phyloP scores from a whole-genome alignment of 2,797 vertebrate genomes.

The Poliocrania exsul region DNA sequence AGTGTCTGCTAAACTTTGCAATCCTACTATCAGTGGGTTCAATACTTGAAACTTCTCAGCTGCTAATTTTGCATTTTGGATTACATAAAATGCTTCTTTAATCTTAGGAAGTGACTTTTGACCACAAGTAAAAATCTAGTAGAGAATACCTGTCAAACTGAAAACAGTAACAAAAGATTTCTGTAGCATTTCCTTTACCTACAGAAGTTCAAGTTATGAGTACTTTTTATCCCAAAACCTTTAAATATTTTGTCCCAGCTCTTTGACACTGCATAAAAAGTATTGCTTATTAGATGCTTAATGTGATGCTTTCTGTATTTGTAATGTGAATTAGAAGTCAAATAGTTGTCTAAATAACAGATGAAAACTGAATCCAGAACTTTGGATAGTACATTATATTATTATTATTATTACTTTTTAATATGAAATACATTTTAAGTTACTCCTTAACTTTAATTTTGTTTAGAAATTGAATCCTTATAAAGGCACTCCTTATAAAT shows the following conservation, averaged over 20 bases:
- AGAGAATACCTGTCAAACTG: not conserved
- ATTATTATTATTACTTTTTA: not conserved
- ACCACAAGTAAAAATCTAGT: not conserved
- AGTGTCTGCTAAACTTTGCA: not conserved
- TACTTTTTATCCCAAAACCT: not conserved
- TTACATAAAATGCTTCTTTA: not conserved
- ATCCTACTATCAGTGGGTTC: not conserved
- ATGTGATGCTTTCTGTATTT: not conserved
- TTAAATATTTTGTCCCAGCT: not conserved
- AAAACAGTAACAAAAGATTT: not conserved
- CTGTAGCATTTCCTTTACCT: not conserved
- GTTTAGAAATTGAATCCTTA: not conserved
- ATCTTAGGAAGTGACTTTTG: not conserved
- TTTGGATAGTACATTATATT: not conserved
- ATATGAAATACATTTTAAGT: not conserved
- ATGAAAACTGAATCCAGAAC: not conserved
- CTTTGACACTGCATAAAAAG: rapidly evolving
- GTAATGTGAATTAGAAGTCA: not conserved
- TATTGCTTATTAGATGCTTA: not conserved
- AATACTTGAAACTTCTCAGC: not conserved
- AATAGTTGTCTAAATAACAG: not conserved
- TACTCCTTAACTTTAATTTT: not conserved
- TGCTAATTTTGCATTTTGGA: not conserved
- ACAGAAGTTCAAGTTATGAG: not conserved
- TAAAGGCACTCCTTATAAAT: not conserved